Percentiles rank a stretch among this genome's conserved stretches.
Evolutionary conservation across 2,888 invertebrate genomes (phyloP).

Genomic region (Chorisops tibialis): DNA sequence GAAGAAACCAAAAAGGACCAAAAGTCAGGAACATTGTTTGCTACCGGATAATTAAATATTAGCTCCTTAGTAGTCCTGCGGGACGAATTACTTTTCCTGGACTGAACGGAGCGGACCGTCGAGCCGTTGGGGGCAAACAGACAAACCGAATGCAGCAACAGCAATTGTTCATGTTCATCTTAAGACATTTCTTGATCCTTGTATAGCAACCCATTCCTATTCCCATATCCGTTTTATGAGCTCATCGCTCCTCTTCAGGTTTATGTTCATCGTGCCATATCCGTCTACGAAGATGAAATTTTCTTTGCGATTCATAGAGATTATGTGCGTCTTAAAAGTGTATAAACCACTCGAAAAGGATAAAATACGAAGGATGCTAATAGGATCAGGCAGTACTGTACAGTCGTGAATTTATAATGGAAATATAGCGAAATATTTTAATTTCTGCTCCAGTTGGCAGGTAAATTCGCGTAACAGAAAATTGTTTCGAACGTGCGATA

Average conservation of each 20-base stretch:
- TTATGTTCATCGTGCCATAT: too few species aligned
- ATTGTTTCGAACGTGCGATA: too few species aligned
- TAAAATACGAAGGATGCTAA: conserved; percentile 1
- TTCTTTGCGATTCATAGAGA: conserved; percentile 18
- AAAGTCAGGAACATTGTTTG: conserved; percentile 28
- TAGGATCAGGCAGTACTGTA: conserved; percentile 10
- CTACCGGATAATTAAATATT: conserved; percentile 33
- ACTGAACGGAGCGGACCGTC: background rate
- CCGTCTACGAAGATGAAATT: conserved; percentile 12
- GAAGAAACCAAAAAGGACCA: too few species aligned
- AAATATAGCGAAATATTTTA: conserved; percentile 19
- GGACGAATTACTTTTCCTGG: conserved; percentile 31
- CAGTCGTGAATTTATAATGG: conserved; percentile 16
- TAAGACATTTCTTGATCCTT: conserved; percentile 12
- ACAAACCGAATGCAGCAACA: conserved; percentile 18
- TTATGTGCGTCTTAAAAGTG: conserved; percentile 24
- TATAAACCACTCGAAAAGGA: conserved; percentile 23
- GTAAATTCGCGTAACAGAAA: background rate
- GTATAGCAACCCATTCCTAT: background rate
- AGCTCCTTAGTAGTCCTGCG: conserved; percentile 30
- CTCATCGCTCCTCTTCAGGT: background rate
- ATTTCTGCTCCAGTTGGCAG: conserved; percentile 13
- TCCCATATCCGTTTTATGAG: background rate
- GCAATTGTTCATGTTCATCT: conserved; percentile 19
- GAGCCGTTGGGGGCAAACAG: background rate